These are phyloP conservation scores for Liopterus haemorrhoidalis DNA, from an alignment of 2,888 invertebrate species.

Conservation along the genomic window DNA sequence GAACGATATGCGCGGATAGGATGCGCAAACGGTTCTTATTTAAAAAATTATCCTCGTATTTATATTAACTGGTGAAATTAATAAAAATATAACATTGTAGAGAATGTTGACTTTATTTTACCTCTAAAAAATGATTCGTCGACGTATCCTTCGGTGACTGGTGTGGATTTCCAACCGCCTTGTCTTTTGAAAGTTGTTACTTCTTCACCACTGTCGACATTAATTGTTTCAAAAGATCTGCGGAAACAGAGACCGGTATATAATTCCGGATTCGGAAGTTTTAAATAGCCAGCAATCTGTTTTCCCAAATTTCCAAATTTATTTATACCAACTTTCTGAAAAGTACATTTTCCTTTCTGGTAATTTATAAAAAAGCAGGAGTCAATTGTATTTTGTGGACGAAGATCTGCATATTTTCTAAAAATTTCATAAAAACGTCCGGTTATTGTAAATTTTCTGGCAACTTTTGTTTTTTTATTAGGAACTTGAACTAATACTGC, in stretches of 20 bases:
- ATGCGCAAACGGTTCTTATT: no score
- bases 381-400: constrained; percentile 7
- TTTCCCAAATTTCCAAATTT: constrained; percentile 16
- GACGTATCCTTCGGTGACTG: constrained; percentile 4
- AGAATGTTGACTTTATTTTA: no score
- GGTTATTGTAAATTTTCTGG: constrained; percentile 23
- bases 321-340: constrained; percentile 15
- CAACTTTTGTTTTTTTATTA: constrained; percentile 21
- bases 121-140: no score
- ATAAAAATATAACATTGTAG: no score
- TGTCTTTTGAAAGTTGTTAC: neutral
- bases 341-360: constrained; percentile 16
- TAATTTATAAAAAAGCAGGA: constrained; percentile 18
- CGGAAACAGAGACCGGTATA: no score
- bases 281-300: constrained; percentile 18
- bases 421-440: constrained; percentile 19
- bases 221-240: constrained; percentile 2
- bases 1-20: no score
- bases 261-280: no score
- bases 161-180: constrained; percentile 1
- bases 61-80: no score
- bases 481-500: constrained; percentile 18
- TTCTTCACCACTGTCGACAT: constrained; percentile 2
- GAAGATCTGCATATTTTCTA: constrained; percentile 13
- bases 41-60: no score